These are phyloP conservation scores for Argynnis bischoffii DNA, from an alignment of 2,888 invertebrate species.

Conservation along the genomic window DNA sequence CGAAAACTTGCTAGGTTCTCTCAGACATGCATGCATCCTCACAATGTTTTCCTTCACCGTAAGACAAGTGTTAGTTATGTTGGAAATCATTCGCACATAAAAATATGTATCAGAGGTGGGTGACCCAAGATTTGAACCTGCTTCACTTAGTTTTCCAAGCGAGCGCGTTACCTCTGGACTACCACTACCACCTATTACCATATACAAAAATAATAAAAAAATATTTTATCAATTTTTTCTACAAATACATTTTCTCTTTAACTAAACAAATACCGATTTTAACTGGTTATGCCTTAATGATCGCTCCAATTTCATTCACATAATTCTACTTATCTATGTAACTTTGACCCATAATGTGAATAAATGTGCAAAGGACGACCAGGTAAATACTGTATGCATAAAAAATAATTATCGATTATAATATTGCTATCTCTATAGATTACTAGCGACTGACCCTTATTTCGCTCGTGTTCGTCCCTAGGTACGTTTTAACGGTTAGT, in stretches of 20 bases:
- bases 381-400: slow-evolving; percentile 43
- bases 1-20: no score
- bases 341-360: slow-evolving; percentile 71
- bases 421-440: not conserved
- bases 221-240: not conserved
- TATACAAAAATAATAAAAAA: not conserved
- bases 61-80: no score
- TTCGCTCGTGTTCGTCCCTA: no score
- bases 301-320: slow-evolving; percentile 50
- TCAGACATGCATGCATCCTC: no score
- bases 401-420: slow-evolving; percentile 24
- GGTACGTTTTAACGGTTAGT: no score
- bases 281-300: slow-evolving; percentile 47
- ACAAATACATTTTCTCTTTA: slow-evolving; percentile 23
- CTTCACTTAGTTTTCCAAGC: not conserved
- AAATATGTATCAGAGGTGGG: no score
- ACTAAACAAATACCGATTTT: slow-evolving; percentile 34
- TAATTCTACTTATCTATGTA: slow-evolving; percentile 62
- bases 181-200: not conserved
- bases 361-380: slow-evolving; percentile 58
- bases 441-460: no score
- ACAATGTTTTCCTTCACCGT: no score
- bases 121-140: no score
- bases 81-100: no score
- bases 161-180: not conserved